phyloP scores from a whole-genome alignment of 2,888 invertebrate species.

The Alcis repandata region DNA sequence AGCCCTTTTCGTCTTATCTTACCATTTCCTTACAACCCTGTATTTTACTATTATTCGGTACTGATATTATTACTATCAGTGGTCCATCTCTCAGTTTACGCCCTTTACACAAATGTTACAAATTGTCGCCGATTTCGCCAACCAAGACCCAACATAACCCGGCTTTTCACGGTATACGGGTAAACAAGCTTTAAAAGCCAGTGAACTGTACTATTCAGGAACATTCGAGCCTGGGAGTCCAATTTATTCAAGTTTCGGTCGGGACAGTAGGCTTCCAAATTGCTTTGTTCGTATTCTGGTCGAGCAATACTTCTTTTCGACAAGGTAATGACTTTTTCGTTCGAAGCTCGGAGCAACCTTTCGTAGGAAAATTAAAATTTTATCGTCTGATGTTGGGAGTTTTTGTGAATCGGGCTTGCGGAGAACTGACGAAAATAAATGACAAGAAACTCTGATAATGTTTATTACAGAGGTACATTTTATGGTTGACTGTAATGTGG shows the following conservation, averaged over 20 bases:
- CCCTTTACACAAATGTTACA: too few species aligned
- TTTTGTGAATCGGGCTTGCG: slow-evolving; percentile 4
- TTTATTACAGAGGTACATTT: too few species aligned
- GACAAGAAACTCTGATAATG: too few species aligned
- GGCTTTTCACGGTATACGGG: neutral
- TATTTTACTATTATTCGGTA: too few species aligned
- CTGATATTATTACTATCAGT: too few species aligned
- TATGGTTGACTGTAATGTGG: too few species aligned
- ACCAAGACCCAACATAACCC: neutral
- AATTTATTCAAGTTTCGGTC: slow-evolving; percentile 21
- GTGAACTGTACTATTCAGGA: neutral
- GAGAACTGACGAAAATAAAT: neutral
- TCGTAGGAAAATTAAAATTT: slow-evolving; percentile 21
- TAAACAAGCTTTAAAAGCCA: slow-evolving; percentile 15
- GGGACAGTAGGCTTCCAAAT: slow-evolving; percentile 14
- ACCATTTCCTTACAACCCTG: too few species aligned
- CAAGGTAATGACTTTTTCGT: slow-evolving; percentile 22
- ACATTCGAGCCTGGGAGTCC: neutral
- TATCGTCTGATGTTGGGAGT: slow-evolving; percentile 10
- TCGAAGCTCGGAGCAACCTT: slow-evolving; percentile 3
- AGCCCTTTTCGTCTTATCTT: too few species aligned
- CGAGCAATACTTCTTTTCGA: slow-evolving; percentile 15
- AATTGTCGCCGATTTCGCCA: neutral
- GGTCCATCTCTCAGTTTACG: too few species aligned
- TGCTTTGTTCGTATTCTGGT: slow-evolving; percentile 21